phyloP scores from a whole-genome alignment of 2,888 invertebrate species.

The Galerucella calmariensis region DNA sequence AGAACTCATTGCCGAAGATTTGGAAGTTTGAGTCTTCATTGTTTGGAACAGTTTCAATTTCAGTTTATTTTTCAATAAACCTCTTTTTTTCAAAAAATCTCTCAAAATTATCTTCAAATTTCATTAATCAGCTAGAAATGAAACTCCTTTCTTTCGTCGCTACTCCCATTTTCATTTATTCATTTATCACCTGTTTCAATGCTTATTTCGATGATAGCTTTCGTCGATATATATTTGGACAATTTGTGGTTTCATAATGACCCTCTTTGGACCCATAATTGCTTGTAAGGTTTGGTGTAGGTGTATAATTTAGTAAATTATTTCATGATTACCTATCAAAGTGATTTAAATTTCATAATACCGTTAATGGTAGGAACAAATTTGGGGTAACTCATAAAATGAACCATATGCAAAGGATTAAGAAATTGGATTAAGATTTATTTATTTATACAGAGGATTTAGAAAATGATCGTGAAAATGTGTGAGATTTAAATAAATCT shows the following conservation, averaged over 20 bases:
- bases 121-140: too few species aligned
- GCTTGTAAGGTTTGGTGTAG: slow-evolving; percentile 15
- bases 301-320: slow-evolving; percentile 8
- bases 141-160: not conserved
- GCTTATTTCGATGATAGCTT: slow-evolving; percentile 1
- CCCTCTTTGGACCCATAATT: slow-evolving; percentile 20
- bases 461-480: too few species aligned
- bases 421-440: not conserved
- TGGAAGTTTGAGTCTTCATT: too few species aligned
- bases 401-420: not conserved
- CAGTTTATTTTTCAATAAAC: too few species aligned
- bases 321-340: not conserved
- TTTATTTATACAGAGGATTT: not conserved
- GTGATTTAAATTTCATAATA: not conserved
- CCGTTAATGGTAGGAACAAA: not conserved
- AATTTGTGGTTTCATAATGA: slow-evolving; percentile 26
- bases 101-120: not conserved
- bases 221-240: slow-evolving; percentile 6
- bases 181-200: slow-evolving; percentile 24
- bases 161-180: not conserved
- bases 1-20: too few species aligned
- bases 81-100: not conserved
- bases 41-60: too few species aligned
- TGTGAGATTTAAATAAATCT: too few species aligned
- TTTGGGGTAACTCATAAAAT: not conserved